These are phyloP conservation scores for Aurelia aurita DNA, from an alignment of 30 jellyfish, hydroid and myxozoan genomes.

Conservation along the genomic window DNA sequence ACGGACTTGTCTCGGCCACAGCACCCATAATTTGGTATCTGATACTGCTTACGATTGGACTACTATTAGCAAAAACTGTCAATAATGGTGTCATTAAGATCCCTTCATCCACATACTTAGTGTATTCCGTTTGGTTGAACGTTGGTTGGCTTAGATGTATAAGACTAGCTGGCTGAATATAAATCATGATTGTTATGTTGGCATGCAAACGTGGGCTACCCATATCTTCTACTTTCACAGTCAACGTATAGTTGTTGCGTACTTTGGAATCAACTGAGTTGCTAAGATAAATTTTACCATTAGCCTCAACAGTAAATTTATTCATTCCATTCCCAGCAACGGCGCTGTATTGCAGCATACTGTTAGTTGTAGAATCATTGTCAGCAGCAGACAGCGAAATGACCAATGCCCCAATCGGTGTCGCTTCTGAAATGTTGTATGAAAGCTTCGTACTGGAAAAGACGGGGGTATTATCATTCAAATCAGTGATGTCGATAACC, in stretches of 20 bases:
- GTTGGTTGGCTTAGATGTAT: constrained; percentile 66
- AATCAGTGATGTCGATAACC: constrained; percentile 64
- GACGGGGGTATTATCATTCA: constrained; percentile 88
- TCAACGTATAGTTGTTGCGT: constrained; percentile 48
- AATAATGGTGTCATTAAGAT: constrained; percentile 15
- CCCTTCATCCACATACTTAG: constrained; percentile 64
- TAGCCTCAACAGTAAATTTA: constrained; percentile 63
- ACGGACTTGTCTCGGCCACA: constrained; percentile 60
- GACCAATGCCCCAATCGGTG: constrained; percentile 77
- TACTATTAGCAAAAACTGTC: constrained; percentile 45
- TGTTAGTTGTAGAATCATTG: constrained; percentile 73
- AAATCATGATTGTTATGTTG: constrained; percentile 56
- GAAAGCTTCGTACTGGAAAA: constrained; percentile 26
- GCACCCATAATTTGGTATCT: constrained; percentile 37
- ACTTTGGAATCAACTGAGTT: constrained; percentile 49
- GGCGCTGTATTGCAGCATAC: constrained; percentile 60
- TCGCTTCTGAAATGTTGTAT: constrained; percentile 81
- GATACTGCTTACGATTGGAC: constrained; percentile 15
- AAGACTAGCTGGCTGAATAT: constrained; percentile 62
- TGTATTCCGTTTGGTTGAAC: constrained; percentile 61
- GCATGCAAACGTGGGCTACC: constrained; percentile 63
- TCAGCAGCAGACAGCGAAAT: constrained; percentile 78
- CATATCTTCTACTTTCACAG: constrained; percentile 68
- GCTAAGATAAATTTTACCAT: constrained; percentile 67
- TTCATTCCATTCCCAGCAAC: constrained; percentile 69